phyloP scores from a whole-genome alignment of 2,888 invertebrate species.

The Rhorus exstirpatorius region DNA sequence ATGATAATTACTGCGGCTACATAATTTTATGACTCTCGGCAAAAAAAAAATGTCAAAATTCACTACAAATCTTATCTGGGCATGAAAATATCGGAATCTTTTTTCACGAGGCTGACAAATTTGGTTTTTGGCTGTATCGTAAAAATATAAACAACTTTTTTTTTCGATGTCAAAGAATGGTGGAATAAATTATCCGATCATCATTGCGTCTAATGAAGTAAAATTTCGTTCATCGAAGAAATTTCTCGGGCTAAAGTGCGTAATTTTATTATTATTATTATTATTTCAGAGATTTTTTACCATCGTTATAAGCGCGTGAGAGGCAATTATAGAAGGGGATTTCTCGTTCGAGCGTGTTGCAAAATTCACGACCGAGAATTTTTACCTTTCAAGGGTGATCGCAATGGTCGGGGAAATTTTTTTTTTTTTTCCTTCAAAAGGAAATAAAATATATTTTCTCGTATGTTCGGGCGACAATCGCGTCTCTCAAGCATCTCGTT shows the following conservation, averaged over 20 bases:
- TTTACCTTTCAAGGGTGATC: conserved; percentile 66
- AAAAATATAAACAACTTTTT: too few relatives aligned
- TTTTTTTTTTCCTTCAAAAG: conserved; percentile 2
- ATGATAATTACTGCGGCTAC: background rate
- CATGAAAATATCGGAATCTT: background rate
- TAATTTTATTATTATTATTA: too few relatives aligned
- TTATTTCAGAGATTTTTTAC: conserved; percentile 18
- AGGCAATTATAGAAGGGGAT: conserved; percentile 33
- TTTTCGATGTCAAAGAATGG: too few relatives aligned
- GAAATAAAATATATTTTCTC: conserved; percentile 45
- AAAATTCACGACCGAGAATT: conserved; percentile 62
- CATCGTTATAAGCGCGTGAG: conserved; percentile 10
- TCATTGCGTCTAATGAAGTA: too few relatives aligned
- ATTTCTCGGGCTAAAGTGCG: too few relatives aligned
- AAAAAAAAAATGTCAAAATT: background rate
- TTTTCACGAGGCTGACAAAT: too few relatives aligned
- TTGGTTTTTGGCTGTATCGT: too few relatives aligned
- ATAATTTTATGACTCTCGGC: background rate
- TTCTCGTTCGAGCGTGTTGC: conserved; percentile 53
- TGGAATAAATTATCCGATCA: too few relatives aligned
- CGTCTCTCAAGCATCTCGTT: background rate
- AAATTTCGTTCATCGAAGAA: too few relatives aligned
- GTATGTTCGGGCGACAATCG: conserved; percentile 14
- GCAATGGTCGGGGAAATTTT: conserved; percentile 26
- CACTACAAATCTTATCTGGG: background rate